phyloP scores from a whole-genome alignment of 2,888 invertebrate species.

The Cotesia congregata region DNA sequence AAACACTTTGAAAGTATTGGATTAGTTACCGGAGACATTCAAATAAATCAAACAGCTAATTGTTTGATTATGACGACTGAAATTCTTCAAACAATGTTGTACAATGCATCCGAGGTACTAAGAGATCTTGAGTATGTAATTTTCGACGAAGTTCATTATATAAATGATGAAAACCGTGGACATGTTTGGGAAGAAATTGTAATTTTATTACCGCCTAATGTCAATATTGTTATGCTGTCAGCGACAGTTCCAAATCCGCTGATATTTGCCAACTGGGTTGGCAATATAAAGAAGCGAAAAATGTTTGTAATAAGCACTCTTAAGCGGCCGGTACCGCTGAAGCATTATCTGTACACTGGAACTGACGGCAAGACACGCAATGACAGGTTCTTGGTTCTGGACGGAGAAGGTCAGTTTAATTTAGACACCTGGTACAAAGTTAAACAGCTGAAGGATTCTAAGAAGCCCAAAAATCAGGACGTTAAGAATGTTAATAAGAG shows the following conservation, averaged over 20 bases:
- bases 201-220: slow-evolving; percentile 93
- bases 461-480: slow-evolving; percentile 18
- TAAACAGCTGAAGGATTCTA: slow-evolving; percentile 39
- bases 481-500: slow-evolving; percentile 41
- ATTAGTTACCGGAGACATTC: slow-evolving; percentile 94
- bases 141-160: slow-evolving; percentile 99
- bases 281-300: slow-evolving; percentile 87
- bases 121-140: slow-evolving; percentile 98
- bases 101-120: slow-evolving; percentile 93
- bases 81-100: slow-evolving; percentile 96
- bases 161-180: slow-evolving; percentile 96
- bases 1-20: slow-evolving; percentile 89
- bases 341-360: slow-evolving; percentile 93
- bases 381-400: slow-evolving; percentile 84
- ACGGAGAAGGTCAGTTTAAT: slow-evolving; percentile 82
- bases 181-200: slow-evolving; percentile 99
- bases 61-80: slow-evolving; percentile 99
- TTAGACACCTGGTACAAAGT: slow-evolving; percentile 72
- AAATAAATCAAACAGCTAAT: slow-evolving; percentile 92
- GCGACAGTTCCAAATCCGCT: slow-evolving; percentile 98
- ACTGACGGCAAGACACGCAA: slow-evolving; percentile 81
- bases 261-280: slow-evolving; percentile 96
- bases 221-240: slow-evolving; percentile 96
- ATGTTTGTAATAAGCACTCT: slow-evolving; percentile 94
- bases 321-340: slow-evolving; percentile 94